Percentiles rank a stretch among this genome's conserved stretches.
These are phyloP conservation scores for Dolichopus griseipennis DNA, from an alignment of 2,888 invertebrate genomes.

Conservation along the genomic window DNA sequence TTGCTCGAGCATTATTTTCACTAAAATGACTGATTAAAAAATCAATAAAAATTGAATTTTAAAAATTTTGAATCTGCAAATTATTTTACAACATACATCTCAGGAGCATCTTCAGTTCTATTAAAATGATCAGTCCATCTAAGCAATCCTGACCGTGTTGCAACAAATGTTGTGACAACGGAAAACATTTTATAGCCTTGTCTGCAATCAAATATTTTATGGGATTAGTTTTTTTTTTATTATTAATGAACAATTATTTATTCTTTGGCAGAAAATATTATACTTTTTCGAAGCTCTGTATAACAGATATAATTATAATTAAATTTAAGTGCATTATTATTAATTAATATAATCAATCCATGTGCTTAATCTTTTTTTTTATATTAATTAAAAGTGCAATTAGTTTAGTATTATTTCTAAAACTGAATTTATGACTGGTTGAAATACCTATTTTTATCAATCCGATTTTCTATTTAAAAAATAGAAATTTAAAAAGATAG, in stretches of 20 bases:
- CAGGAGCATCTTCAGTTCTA: conserved; percentile 50
- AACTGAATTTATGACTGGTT: no score
- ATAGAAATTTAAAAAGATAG: no score
- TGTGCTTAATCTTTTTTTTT: no score
- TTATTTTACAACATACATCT: conserved; percentile 52
- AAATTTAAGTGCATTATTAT: no score
- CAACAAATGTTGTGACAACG: conserved; percentile 75
- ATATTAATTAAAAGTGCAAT: no score
- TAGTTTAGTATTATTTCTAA: no score
- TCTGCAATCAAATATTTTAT: conserved; percentile 45
- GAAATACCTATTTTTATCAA: no score
- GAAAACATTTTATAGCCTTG: conserved; percentile 83
- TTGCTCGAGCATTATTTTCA: conserved; percentile 67
- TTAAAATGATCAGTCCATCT: conserved; percentile 73
- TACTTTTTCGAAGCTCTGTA: no score
- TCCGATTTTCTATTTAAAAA: no score
- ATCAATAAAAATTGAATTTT: background rate
- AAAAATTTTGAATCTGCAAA: background rate
- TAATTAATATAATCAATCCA: no score
- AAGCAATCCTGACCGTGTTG: conserved; percentile 80
- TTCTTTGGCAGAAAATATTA: no score
- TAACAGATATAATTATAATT: no score
- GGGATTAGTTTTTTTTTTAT: background rate
- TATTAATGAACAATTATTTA: background rate
- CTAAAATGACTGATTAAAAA: conserved; percentile 62